Percentiles rank a stretch among this genome's conserved stretches.
phyloP scores from a whole-genome alignment of 2,888 invertebrate species.

The Metallyticus violacea region DNA sequence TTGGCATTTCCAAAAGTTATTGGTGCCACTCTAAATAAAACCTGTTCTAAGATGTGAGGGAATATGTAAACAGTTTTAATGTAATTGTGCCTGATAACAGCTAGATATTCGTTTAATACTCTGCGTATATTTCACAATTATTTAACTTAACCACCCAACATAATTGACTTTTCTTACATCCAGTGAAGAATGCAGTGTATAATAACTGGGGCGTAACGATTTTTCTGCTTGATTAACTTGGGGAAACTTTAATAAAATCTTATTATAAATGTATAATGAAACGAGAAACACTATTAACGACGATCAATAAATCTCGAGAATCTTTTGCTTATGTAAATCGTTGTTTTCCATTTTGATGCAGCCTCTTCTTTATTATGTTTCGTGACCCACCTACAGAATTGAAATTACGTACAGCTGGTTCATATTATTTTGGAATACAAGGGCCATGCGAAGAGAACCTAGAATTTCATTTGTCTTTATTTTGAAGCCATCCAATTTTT shows the following conservation, averaged over 20 bases:
- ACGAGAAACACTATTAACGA: neutral
- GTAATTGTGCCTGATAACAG: too few relatives aligned
- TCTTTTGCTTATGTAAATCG: neutral
- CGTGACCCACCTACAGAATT: neutral
- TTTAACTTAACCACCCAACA: neutral
- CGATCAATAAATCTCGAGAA: neutral
- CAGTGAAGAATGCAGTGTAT: neutral
- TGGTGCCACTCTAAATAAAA: too few relatives aligned
- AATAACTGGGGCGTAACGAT: neutral
- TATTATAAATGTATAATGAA: neutral
- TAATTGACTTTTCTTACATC: neutral
- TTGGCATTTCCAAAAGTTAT: too few relatives aligned
- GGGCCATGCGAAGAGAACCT: neutral
- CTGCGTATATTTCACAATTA: neutral
- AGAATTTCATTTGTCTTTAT: neutral
- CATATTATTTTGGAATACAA: neutral
- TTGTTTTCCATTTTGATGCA: neutral
- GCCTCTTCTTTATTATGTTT: neutral
- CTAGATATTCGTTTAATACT: too few relatives aligned
- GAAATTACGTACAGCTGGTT: neutral
- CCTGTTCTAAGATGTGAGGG: too few relatives aligned
- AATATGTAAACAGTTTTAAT: too few relatives aligned
- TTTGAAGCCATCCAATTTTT: neutral
- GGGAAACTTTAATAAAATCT: neutral
- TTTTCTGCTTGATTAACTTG: neutral